These are phyloP conservation scores for Plecturocebus donacophilus DNA, from an alignment of 2,113 vertebrate species.

Conservation along the genomic window DNA sequence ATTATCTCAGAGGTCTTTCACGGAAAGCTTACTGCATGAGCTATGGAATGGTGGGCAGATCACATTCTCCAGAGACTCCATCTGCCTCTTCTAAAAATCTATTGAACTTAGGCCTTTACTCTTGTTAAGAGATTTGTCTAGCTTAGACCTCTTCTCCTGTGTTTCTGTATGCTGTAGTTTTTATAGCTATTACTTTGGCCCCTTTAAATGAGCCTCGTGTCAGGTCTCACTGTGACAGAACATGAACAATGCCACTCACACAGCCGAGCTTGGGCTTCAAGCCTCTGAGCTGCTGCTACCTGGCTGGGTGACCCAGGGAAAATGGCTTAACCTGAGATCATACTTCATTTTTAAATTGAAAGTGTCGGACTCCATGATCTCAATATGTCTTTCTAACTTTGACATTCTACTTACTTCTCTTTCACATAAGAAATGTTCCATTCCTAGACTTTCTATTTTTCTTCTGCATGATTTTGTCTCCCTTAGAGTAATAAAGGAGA, in stretches of 20 bases:
- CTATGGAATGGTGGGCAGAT: not conserved
- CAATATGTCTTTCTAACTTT: not conserved
- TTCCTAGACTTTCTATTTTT: not conserved
- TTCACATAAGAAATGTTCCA: not conserved
- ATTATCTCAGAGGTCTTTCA: not conserved
- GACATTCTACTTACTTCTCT: not conserved
- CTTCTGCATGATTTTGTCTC: conserved; percentile 21
- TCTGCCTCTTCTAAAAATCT: not conserved
- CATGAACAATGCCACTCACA: not conserved
- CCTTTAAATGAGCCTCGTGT: not conserved
- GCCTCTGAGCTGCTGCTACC: not conserved
- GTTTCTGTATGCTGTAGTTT: not conserved
- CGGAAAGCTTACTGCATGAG: not conserved
- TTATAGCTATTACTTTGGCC: not conserved
- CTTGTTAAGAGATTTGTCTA: not conserved
- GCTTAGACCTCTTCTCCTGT: not conserved
- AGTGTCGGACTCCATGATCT: not conserved
- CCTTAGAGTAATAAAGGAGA: conserved; percentile 68
- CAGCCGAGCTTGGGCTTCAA: not conserved
- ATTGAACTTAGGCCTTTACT: not conserved
- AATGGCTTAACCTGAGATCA: not conserved
- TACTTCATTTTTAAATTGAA: not conserved
- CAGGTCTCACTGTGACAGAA: not conserved
- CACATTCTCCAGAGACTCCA: not conserved
- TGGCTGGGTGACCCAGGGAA: not conserved